Conservation (phyloP, 2,797 vertebrate genomes). For the Sciurus carolinensis region DNA sequence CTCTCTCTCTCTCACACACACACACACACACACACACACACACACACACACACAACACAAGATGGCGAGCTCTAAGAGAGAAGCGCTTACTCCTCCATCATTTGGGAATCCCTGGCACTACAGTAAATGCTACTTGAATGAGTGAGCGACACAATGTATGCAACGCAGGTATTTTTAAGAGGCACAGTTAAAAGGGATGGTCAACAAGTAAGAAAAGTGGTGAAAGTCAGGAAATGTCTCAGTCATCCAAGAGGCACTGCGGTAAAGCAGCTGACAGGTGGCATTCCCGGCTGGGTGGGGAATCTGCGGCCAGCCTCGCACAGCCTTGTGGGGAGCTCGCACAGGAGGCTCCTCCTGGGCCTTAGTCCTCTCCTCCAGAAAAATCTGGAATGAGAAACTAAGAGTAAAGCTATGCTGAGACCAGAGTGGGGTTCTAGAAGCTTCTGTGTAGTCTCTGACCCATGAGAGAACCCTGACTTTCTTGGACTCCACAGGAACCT, state of each 20-base stretch:
- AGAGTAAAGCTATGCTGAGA: not conserved
- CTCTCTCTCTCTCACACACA: too few species aligned
- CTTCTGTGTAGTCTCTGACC: not conserved
- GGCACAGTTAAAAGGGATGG: not conserved
- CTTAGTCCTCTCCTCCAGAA: not conserved
- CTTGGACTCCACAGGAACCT: not conserved
- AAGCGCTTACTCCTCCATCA: not conserved
- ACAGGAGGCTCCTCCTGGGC: not conserved
- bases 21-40: too few species aligned
- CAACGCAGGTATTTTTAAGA: not conserved
- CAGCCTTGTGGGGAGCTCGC: not conserved
- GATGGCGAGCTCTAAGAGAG: too few species aligned
- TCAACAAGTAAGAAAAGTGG: not conserved
- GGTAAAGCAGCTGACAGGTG: not conserved
- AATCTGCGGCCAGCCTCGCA: too few species aligned
- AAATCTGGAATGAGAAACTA: not conserved
- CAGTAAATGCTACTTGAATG: not conserved
- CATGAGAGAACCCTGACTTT: not conserved
- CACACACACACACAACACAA: too few species aligned
- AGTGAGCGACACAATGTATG: not conserved
- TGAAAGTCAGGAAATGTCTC: not conserved
- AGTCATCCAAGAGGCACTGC: not conserved
- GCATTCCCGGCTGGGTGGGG: too few species aligned
- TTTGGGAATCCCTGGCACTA: not conserved
- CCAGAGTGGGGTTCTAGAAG: not conserved